Conservation (phyloP, 1,140 invertebrate species). For the Drosophila gunungcola region DNA sequence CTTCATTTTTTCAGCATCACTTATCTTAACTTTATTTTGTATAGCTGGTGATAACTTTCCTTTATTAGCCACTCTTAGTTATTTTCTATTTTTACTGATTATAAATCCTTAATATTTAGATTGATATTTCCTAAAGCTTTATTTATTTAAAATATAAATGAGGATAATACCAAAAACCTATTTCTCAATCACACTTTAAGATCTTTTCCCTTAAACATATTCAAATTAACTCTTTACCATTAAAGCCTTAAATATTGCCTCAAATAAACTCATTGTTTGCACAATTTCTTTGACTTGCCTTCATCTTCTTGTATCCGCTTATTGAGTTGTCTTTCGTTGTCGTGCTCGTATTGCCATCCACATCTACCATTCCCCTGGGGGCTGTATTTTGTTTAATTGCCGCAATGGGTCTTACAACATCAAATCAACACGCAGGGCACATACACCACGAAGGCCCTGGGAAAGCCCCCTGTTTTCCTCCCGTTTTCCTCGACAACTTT, state of each 20-base stretch:
- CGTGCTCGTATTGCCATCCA: conserved; percentile 13
- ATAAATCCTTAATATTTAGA: no score
- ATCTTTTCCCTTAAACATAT: background rate
- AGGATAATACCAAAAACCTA: no score
- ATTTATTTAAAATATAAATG: no score
- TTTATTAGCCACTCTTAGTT: no score
- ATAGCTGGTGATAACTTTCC: no score
- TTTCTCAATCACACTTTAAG: background rate
- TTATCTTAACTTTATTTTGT: no score
- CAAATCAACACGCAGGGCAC: conserved; percentile 63
- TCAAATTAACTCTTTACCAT: conserved; percentile 2
- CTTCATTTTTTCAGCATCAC: no score
- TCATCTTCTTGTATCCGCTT: conserved; percentile 4
- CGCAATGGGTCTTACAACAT: conserved; percentile 52
- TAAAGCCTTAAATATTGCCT: background rate
- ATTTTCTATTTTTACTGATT: no score
- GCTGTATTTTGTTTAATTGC: conserved; percentile 60
- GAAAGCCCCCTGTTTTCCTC: background rate
- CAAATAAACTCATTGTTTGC: conserved; percentile 6
- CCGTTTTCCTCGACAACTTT: conserved; percentile 11
- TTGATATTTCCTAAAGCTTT: no score
- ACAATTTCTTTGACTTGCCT: conserved; percentile 1
- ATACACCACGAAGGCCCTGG: conserved; percentile 23
- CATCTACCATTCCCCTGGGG: conserved; percentile 4
- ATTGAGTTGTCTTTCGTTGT: conserved; percentile 22